Evolutionary conservation across 2,888 invertebrate genomes (phyloP).

Genomic region (Chloroclysta siterata): DNA sequence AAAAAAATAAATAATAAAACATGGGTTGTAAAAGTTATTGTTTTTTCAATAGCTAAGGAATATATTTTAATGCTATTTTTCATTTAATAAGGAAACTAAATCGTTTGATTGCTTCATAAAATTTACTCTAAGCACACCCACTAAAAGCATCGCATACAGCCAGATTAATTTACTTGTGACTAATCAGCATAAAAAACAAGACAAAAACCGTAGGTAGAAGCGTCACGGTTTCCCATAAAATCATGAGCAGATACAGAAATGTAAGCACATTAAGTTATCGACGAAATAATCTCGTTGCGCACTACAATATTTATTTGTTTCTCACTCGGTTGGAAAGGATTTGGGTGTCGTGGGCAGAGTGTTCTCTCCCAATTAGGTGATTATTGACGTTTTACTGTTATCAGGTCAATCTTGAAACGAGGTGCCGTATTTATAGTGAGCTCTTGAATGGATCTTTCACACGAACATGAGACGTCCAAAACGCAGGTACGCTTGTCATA

Average conservation of each 20-base stretch:
- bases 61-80: neutral
- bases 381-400: slow-evolving; percentile 85
- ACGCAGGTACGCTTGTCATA: slow-evolving; percentile 2
- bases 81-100: slow-evolving; percentile 8
- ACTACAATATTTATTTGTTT: slow-evolving; percentile 85
- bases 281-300: slow-evolving; percentile 78
- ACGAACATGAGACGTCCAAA: slow-evolving; percentile 36
- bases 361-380: slow-evolving; percentile 84
- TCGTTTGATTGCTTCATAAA: slow-evolving; percentile 18
- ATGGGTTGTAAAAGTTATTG: neutral
- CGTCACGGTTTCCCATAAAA: slow-evolving; percentile 81
- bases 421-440: slow-evolving; percentile 71
- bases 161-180: slow-evolving; percentile 36
- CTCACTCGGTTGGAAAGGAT: slow-evolving; percentile 64
- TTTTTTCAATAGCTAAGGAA: neutral
- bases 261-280: slow-evolving; percentile 85
- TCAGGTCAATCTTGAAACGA: slow-evolving; percentile 74
- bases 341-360: slow-evolving; percentile 72
- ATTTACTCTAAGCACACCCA: slow-evolving; percentile 12
- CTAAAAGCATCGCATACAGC: slow-evolving; percentile 22
- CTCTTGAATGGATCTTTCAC: slow-evolving; percentile 40
- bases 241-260: slow-evolving; percentile 83
- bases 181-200: slow-evolving; percentile 39
- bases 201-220: slow-evolving; percentile 48
- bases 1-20: neutral